A percentile compares a stretch with the other conserved stretches of the same genome.
Evolutionary conservation across 2,797 vertebrate genomes (phyloP).

Genomic region (Buceros bicornis): DNA sequence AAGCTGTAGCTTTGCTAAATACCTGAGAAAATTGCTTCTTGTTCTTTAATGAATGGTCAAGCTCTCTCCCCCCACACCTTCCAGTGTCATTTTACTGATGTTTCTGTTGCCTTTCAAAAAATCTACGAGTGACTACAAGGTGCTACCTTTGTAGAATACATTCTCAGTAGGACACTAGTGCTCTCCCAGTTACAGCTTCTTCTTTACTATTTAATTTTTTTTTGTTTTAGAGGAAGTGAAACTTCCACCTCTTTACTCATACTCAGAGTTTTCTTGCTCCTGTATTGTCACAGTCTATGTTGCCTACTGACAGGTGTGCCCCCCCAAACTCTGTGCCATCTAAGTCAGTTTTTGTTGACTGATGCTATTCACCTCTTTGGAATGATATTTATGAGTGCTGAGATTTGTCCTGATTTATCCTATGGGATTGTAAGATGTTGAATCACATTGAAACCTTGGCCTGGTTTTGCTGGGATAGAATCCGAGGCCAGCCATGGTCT

Average conservation of each 20-base stretch:
- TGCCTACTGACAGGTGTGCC: not conserved
- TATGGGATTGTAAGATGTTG: not conserved
- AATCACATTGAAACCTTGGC: not conserved
- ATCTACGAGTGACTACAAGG: not conserved
- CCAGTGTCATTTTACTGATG: not conserved
- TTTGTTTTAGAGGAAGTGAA: not conserved
- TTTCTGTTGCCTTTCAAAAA: not conserved
- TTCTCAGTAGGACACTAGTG: not conserved
- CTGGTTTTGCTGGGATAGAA: no score
- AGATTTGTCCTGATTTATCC: not conserved
- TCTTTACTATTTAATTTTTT: not conserved
- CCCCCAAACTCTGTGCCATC: not conserved
- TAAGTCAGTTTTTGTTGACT: not conserved
- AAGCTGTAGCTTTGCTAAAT: not conserved
- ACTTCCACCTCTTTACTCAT: not conserved
- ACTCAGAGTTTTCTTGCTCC: not conserved
- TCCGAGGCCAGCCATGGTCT: no score
- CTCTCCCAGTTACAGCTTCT: not conserved
- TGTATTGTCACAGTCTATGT: not conserved
- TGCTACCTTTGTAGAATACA: not conserved
- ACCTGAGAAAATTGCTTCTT: not conserved
- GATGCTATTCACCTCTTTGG: not conserved
- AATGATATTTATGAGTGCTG: not conserved
- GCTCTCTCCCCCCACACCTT: fast-evolving
- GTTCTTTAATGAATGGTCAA: not conserved